Evolutionary conservation across 2,888 invertebrate species (phyloP), one percentile per base, ranked within the genome.

Genomic region (Drosophila kuntzei): DNA sequence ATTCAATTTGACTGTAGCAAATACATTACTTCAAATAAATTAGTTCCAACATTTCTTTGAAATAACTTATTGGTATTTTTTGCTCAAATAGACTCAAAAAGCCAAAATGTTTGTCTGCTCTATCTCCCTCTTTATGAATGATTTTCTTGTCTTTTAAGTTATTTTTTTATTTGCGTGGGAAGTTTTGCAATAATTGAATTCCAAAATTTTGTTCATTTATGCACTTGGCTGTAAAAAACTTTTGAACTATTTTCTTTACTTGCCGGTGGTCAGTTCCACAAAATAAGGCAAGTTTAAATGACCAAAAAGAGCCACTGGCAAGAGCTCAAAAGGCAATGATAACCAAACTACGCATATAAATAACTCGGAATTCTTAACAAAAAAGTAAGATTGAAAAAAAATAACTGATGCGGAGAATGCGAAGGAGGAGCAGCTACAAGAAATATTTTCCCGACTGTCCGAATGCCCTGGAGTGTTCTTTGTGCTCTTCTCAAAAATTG

Each of bases 131-230:
- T 29, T 16, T 46, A 43, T 46, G 32, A 37, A 54, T 37, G 29
- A 53, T 22, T 44, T 34, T 59, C 14, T 32, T 43, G 7, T 14
- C 27, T 18, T 53, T 27, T 22, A 2, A 53, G 66, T 59, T n/a
- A n/a, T n/a, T 60, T 34, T 53, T 57, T 70, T 72, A 72, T 76
- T 81, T 76, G 74, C 79, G 79, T 71, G 71, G 43, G 82, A 89
- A 89, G 61, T 87, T 89, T 79, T 59, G 55, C 66, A 79, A 78
- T 84, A 89, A 89, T 89, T 89, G 89, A 89, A 89, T 89, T 73
- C 68, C 70, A 66, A 61, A 80, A 79, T 77, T 78, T 71, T 70
- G 71, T 74, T 75, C 81, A 78, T 76, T 79, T 75, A 70, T 80
- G 76, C 64, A 71, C 72, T 74, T 76, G 74, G 65, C 49, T 55